Evolutionary conservation across 2,797 vertebrate species (phyloP).

Genomic region (Onychomys leucogaster): DNA sequence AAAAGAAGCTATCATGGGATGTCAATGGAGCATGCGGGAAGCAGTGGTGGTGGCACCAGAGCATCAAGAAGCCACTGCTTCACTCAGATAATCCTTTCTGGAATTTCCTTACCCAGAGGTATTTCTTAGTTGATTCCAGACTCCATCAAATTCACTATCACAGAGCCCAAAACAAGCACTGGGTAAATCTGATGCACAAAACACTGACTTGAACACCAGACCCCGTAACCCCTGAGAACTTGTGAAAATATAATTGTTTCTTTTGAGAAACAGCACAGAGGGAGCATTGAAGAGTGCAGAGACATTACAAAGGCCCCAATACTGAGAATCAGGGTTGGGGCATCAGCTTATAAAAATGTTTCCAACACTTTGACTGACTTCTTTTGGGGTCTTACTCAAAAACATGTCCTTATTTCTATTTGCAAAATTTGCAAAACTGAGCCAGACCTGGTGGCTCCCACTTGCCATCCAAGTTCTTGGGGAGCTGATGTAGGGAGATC

Average conservation of each 20-base stretch:
- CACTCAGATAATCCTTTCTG: neutral
- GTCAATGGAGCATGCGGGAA: neutral
- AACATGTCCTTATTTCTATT: constrained; percentile 46
- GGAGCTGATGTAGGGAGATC: neutral
- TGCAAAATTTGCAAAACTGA: constrained; percentile 34
- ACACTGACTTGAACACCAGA: neutral
- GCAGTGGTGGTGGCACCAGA: neutral
- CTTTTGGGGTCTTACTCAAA: neutral
- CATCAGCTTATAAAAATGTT: neutral
- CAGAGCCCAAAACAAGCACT: neutral
- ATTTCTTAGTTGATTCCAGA: neutral
- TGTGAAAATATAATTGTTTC: constrained; percentile 5
- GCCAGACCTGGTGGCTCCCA: no score
- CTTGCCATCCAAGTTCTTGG: neutral
- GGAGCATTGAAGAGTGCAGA: neutral
- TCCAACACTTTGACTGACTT: neutral
- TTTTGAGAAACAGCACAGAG: neutral
- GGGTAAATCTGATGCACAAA: neutral
- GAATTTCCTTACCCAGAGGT: neutral
- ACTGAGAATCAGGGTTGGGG: no score
- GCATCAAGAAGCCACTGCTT: neutral
- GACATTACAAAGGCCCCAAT: neutral
- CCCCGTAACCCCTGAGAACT: neutral
- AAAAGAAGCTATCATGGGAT: neutral
- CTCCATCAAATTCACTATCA: neutral